Evolutionary conservation across 2,113 vertebrate species (phyloP), one percentile per base, ranked within the genome.

Genomic region (human): DNA sequence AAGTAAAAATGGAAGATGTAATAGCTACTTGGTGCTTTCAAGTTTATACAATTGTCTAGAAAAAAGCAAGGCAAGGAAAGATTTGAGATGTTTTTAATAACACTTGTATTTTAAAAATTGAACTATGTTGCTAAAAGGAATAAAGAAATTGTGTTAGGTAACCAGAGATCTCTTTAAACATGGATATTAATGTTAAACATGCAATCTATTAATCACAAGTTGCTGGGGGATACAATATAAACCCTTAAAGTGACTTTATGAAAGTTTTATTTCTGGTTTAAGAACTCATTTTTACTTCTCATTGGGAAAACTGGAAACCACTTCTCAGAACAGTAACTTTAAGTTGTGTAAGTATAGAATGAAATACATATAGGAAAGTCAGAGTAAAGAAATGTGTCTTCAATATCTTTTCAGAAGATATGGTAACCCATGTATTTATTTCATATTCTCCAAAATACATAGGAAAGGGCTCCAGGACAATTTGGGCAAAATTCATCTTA

Each of bases 291-390:
- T 95, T 96, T 97, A 38, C 55, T 98, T 45, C 40, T 96, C 22
- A 61, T 27, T 93, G 78, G 80, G 40, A 98, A 90, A 85, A 96
- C 97, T 48, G 96, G 90, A 95, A 93, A 64, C 78, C 38, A 72
- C 75, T 98, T 92, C 81, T 96, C 75, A 86, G 86, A 97, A 96
- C 59, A 98, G 48, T 40, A 14, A 89, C 79, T 80, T 96, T 97
- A 98, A 88, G 95, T 48, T 32, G 57, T 98, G 32, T n/a, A 97
- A 96, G 45, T 86, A n/a, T 96, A 97, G 96, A 86, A 95, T 95
- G 59, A 48, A 85, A 95, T 82, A 85, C 73, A 89, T 61, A 52
- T n/a, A 45, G 66, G 30, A 86, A 82, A 80, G 84, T 50, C 27
- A 61, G 50, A 89, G 80, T 73, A 2, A 84, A 86, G 57, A 79